Percentiles rank a stretch among this genome's conserved stretches.
phyloP scores from a whole-genome alignment of 2,797 vertebrate genomes.

The Scleropages formosus region DNA sequence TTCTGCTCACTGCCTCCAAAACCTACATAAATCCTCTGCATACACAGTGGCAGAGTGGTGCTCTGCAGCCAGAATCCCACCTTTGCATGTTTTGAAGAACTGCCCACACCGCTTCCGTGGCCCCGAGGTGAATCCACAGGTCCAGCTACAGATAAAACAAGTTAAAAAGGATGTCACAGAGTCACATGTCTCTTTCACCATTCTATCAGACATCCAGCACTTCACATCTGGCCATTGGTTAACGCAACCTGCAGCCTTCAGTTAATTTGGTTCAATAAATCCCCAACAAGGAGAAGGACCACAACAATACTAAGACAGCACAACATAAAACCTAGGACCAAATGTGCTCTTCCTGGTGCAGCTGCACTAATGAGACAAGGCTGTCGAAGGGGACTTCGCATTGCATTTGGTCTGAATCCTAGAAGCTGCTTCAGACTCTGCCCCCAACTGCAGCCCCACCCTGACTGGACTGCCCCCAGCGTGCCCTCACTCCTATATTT shows the following conservation, averaged over 20 bases:
- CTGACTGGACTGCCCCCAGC: not conserved
- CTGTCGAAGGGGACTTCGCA: too few relatives aligned
- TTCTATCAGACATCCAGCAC: too few relatives aligned
- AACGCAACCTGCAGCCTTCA: too few relatives aligned
- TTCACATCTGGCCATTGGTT: too few relatives aligned
- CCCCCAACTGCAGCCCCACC: not conserved
- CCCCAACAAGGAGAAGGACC: too few relatives aligned
- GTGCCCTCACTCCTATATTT: conserved; percentile 49
- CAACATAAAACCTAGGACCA: too few relatives aligned
- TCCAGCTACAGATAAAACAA: not conserved
- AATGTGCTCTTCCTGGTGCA: too few relatives aligned
- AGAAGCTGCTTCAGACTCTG: not conserved
- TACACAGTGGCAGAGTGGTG: too few relatives aligned
- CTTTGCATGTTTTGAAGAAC: conserved; percentile 5
- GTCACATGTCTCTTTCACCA: not conserved
- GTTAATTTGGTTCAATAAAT: too few relatives aligned
- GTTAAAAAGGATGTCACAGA: not conserved
- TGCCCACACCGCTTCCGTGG: not conserved
- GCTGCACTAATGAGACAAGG: too few relatives aligned
- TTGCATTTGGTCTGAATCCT: too few relatives aligned
- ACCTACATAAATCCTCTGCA: not conserved
- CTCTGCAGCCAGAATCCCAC: conserved; percentile 7
- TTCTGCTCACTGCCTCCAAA: not conserved
- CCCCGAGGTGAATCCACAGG: not conserved
- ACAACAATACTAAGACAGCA: too few relatives aligned